Base-by-base conservation (phyloP, 2,888 invertebrate species). In the Mellilla xanthometata region DNA sequence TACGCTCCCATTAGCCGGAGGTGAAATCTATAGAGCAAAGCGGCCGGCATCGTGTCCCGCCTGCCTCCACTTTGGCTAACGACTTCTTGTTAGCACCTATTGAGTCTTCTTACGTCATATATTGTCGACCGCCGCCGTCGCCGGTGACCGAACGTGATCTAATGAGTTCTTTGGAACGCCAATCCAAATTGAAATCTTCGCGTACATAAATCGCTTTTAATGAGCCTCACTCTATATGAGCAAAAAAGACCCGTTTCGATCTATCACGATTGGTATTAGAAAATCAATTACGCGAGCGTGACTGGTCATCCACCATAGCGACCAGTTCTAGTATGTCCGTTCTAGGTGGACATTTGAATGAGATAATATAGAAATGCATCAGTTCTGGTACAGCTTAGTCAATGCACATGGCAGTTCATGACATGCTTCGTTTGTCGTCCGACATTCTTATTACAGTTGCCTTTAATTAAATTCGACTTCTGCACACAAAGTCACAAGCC, bases 41-140 rank as follows among this genome's bases (percentile, higher is more conserved):
- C 60, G 58, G 63, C 59, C 62, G 55, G 62, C 65, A 68, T 66
- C 68, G 56, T 55, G 61, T 58, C 49, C 54, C 41, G 56, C 52
- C 58, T 48, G 54, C 58, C 52, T 49, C 42, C 38, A 60, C 52
- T 58, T 49, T 56, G 64, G 63, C 70, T 75, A 75, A 75, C 73
- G 64, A 69, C 73, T 48, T 66, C 81, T 84, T 73, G 79, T 84
- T 82, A 80, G 70, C 81, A 77, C 75, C 75, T 79, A 78, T 77
- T 74, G 67, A 74, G 63, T 61, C 55, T 60, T 58, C 69, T 80
- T 76, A 72, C 81, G 78, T 81, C 79, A 80, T 70, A 69, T 64
- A 69, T 64, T 65, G 68, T 62, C 68, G 59, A 73, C 65, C 61
- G 62, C 52, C 24, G 7, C 2, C 34, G 27, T 12, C 62, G 29